Evolutionary conservation across 2,113 vertebrate genomes (phyloP), one percentile per base, ranked within the genome.

Genomic region (Bujurquina vittata): DNA sequence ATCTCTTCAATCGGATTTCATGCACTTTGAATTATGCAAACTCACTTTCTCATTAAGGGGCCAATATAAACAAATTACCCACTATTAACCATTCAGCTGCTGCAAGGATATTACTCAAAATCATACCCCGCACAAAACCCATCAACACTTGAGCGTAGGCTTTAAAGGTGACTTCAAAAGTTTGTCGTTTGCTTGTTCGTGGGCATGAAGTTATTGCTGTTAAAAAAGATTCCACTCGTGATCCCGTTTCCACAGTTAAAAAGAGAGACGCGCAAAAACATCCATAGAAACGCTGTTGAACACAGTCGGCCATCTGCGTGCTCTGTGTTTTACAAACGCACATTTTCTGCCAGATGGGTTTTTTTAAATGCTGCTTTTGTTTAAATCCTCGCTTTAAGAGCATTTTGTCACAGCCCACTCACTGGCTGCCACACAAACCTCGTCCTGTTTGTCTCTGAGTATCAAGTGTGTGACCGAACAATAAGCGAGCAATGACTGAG

Each of bases 1-100:
- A 89, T 87, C 85, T 84, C 40, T 58, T 73, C 88, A 87, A 87
- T 90, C 87, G 84, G 69, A 78, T 79, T 62, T 56, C 57, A 81
- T 80, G 55, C 75, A 31, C 83, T 80, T 55, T 58, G 76, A 79
- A 87, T 92, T 65, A 87, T 83, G 78, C 60, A 80, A 77, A 90
- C 77, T 23, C 26, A n/a, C 72, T 62, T 56, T 63, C 77, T 75
- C 63, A 84, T 90, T 77, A 81, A 81, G 80, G n/a, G 14, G 22
- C 78, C 29, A 79, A 81, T 74, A 76, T 81, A 84, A 87, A 87
- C 77, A 87, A 81, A 84, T 80, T 60, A 79, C 29, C 0, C 4
- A 17, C 1, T 77, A 22, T 79, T 84, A 80, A 86, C 74, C 10
- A 7, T 57, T 83, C 26, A 46, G 20, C 43, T 37, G 56, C 60